Evolutionary conservation across 2,113 vertebrate genomes (phyloP), one percentile per base, ranked within the genome.

Genomic region (Daboia siamensis): DNA sequence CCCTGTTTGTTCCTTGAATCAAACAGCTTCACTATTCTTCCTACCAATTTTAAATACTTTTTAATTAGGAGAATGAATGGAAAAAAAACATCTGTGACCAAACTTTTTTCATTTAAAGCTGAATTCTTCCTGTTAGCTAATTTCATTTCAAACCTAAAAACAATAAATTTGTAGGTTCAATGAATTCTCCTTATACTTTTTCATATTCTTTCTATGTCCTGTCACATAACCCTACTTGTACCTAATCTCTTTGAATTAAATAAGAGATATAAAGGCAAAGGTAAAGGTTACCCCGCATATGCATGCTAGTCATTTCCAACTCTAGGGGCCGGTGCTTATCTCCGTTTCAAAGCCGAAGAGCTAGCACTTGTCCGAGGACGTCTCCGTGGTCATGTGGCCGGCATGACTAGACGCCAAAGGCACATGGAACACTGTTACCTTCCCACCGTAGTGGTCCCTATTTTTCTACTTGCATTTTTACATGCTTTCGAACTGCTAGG

Each of bases 11-110:
- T 39, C 15, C 15, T 80, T 80, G 69, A 80, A 80, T 80, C 69
- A 39, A 80, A 80, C 3, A 88, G 12, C 56, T 56, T 85, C 56
- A 26, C 51, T 1, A 24, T 46, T 87, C 88, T 20, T 44, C 88
- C 39, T 87, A 26, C 3, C 87, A 91, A 17, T 15, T 15, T 84
- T 89, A 87, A 57, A 86, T 44, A 87, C 92, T 86, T 90, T 93
- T 91, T 15, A 52, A 52, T 61, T 13, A 3, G 23, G 33, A n/a
- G 11, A 44, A 48, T 29, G 5, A 33, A 1, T 46, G 93, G 51
- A 91, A 74, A 90, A 74, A 57, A 92, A 29, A n/a, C 89, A 91
- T 13, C 85, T 80, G 39, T 91, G 51, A 64, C 29, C 15, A 26
- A 23, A 46, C 8, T 56, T 59, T 61, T 85, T 61, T 52, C 3